phyloP scores from a whole-genome alignment of 2,888 invertebrate species.

The Incurvaria masculella region DNA sequence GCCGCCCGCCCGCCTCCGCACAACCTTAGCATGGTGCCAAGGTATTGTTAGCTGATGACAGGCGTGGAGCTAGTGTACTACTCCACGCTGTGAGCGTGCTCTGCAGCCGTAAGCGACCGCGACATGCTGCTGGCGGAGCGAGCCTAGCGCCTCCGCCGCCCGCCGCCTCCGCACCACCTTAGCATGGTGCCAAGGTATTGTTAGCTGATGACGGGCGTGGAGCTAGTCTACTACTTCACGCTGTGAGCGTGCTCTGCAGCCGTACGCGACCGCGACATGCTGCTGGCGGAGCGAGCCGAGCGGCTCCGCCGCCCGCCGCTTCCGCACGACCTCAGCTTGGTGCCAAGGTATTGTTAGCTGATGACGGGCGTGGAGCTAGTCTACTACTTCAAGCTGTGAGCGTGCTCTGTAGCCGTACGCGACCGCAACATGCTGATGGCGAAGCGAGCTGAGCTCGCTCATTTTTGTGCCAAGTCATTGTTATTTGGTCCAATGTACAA shows the following conservation, averaged over 20 bases:
- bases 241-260: conserved; percentile 65
- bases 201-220: conserved; percentile 70
- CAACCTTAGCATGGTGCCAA: no score
- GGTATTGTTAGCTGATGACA: no score
- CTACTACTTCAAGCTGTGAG: conserved; percentile 73
- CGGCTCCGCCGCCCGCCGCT: conserved; percentile 36
- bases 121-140: conserved; percentile 45
- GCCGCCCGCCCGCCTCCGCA: conserved; percentile 40
- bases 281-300: conserved; percentile 45
- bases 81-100: conserved; percentile 68
- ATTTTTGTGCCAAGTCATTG: no score
- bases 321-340: conserved; percentile 42
- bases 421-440: conserved; percentile 45
- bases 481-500: no score
- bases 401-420: conserved; percentile 59
- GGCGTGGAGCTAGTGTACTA: conserved; percentile 76
- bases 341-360: conserved; percentile 52
- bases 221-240: conserved; percentile 74
- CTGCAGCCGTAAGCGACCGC: conserved; percentile 54
- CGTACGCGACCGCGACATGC: conserved; percentile 42
- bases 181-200: conserved; percentile 44
- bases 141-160: conserved; percentile 33
- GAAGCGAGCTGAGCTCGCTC: conserved; percentile 43
- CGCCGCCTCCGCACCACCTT: conserved; percentile 43
- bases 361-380: conserved; percentile 73